Evolutionary conservation across 2,888 invertebrate species (phyloP), one percentile per base, ranked within the genome.

Genomic region (Noctua comes): DNA sequence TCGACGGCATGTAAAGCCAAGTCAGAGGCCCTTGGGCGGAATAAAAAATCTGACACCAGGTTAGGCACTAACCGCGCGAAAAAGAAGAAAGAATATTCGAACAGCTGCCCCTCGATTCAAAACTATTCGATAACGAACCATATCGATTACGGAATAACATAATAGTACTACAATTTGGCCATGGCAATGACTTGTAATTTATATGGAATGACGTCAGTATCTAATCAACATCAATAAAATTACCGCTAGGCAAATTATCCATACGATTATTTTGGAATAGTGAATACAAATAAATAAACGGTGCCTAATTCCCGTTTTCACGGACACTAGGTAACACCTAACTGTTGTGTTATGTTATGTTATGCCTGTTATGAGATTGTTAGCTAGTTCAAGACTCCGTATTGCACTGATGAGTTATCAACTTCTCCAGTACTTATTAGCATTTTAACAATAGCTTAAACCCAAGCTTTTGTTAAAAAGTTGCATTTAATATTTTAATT

Each of bases 131-230:
- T 73, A 40, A 40, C 16, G 6, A 43, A 54, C 6, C 4, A 10
- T 75, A 54, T 76, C 54, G 76, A 76, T 76, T 76, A 43, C 57
- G 2, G 31, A 46, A 43, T 21, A 31, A 43, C 36, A 21, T 54
- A 16, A 65, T 54, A 46, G 16, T 46, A 46, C 31, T 54, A 64
- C 31, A 46, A 31, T 48, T 66, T 46, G 65, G 18, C 65, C 27
- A 18, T 66, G n/a, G 36, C 24, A 66, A 57, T 77, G 65, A 66
- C 36, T 66, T n/a, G 46, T 71, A 66, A 31, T 43, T 65, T 24
- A n/a, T 46, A 66, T 7, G 11, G n/a, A 27, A 36, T 66, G 76
- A 77, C 54, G 65, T 66, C 54, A 66, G 16, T 54, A 24, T 43
- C 24, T 4, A 65, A 27, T 46, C 46, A 43, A 57, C n/a, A 54